These are phyloP conservation scores for Gallinago paraguaiae DNA, from an alignment of 2,113 vertebrate genomes.

Conservation along the genomic window DNA sequence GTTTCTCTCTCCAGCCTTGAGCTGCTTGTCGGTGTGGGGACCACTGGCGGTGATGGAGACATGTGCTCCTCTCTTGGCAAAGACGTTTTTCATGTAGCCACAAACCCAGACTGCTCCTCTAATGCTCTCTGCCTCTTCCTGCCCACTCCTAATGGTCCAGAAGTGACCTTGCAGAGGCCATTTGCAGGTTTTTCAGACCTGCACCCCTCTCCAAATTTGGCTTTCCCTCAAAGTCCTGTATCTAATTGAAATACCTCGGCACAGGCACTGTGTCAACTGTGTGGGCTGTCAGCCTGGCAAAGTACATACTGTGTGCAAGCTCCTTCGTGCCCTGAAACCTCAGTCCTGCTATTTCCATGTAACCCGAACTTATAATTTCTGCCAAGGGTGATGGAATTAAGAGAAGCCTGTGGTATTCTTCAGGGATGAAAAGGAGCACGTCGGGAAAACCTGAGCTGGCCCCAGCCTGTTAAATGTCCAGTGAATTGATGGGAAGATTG, in stretches of 20 bases:
- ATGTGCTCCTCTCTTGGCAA: background rate
- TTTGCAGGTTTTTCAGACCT: background rate
- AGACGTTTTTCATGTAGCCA: background rate
- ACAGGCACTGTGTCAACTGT: accelerated
- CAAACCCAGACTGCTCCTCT: background rate
- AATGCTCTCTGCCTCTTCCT: background rate
- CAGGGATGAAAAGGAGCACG: background rate
- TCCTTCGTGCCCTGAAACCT: background rate
- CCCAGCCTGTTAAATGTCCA: background rate
- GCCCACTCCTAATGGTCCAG: background rate
- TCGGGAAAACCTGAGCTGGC: background rate
- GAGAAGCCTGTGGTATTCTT: background rate
- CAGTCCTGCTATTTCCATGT: background rate
- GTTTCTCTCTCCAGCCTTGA: background rate
- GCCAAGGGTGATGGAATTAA: background rate
- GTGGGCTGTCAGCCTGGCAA: background rate
- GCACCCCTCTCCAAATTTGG: background rate
- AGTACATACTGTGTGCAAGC: background rate
- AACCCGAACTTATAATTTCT: background rate
- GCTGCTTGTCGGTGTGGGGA: accelerated
- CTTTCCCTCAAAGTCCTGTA: background rate
- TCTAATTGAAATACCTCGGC: background rate
- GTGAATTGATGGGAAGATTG: background rate
- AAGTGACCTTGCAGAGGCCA: background rate
- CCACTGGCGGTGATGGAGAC: background rate